A percentile compares a stretch with the other conserved stretches of the same genome.
phyloP scores from a whole-genome alignment of 2,113 vertebrate species.

The Caracal caracal region DNA sequence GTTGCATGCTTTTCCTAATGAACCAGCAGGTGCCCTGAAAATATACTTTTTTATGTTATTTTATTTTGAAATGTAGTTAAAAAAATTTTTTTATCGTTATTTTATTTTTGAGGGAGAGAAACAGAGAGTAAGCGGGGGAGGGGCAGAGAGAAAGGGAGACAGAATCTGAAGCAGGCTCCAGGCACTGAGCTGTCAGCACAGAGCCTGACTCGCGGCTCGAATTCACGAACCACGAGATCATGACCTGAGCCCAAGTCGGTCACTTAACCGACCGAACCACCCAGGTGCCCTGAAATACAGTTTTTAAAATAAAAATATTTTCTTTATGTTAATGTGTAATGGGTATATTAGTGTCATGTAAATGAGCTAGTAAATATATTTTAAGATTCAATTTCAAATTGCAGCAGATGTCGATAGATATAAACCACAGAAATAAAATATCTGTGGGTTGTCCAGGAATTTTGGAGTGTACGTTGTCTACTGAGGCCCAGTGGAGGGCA shows the following conservation, averaged over 20 bases:
- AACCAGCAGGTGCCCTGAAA: not conserved
- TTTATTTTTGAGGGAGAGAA: too few relatives aligned
- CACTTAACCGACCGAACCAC: too few relatives aligned
- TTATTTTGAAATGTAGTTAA: not conserved
- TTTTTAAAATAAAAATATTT: not conserved
- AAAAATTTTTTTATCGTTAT: too few relatives aligned
- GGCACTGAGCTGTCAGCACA: too few relatives aligned
- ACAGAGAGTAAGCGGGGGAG: too few relatives aligned
- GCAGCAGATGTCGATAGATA: not conserved
- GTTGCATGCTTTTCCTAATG: not conserved
- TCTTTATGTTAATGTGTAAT: not conserved
- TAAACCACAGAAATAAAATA: not conserved
- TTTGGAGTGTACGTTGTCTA: not conserved
- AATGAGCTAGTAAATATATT: not conserved
- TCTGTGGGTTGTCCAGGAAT: not conserved
- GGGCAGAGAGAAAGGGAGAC: too few relatives aligned
- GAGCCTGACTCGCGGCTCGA: too few relatives aligned
- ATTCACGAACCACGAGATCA: too few relatives aligned
- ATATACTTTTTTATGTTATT: not conserved
- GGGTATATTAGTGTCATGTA: not conserved
- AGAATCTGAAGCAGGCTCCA: too few relatives aligned
- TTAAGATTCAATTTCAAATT: conserved; percentile 16
- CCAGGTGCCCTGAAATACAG: too few relatives aligned
- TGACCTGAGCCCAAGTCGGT: too few relatives aligned
- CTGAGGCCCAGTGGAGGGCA: not conserved